These are phyloP conservation scores for Petrocephalus microphthalmus DNA, from an alignment of 2,113 vertebrate species.

Conservation along the genomic window DNA sequence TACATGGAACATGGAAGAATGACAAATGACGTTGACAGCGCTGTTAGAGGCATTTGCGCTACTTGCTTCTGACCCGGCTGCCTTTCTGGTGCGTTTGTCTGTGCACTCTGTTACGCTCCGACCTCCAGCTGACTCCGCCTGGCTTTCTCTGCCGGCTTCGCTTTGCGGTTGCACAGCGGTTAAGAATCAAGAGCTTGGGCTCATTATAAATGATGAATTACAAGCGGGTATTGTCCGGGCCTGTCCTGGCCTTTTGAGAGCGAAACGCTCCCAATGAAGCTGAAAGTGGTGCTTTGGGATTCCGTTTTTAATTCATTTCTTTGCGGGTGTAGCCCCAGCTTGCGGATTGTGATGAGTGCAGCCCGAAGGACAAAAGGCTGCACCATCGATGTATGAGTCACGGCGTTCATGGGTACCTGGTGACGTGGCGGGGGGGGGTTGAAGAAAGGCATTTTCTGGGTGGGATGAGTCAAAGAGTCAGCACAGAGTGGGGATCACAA, in stretches of 20 bases:
- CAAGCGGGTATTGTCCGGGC: neutral
- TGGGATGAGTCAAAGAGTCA: neutral
- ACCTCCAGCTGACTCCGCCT: neutral
- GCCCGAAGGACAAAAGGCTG: neutral
- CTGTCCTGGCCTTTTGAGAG: neutral
- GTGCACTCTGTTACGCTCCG: neutral
- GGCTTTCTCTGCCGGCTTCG: neutral
- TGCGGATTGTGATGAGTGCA: neutral
- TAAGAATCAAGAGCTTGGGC: neutral
- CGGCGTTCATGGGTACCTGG: neutral
- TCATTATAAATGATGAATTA: conserved; percentile 5
- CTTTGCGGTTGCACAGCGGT: neutral
- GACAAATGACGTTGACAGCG: neutral
- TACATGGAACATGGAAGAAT: neutral
- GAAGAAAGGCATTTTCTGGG: neutral
- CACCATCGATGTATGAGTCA: neutral
- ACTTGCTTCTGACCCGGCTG: neutral
- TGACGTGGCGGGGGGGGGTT: neutral
- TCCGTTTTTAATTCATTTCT: neutral
- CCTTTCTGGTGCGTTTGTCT: neutral
- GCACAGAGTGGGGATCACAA: neutral
- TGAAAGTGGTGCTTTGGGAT: neutral
- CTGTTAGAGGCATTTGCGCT: neutral
- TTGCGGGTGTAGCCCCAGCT: neutral
- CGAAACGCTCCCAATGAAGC: neutral